phyloP scores from a whole-genome alignment of 2,113 vertebrate genomes.

The Daboia siamensis region DNA sequence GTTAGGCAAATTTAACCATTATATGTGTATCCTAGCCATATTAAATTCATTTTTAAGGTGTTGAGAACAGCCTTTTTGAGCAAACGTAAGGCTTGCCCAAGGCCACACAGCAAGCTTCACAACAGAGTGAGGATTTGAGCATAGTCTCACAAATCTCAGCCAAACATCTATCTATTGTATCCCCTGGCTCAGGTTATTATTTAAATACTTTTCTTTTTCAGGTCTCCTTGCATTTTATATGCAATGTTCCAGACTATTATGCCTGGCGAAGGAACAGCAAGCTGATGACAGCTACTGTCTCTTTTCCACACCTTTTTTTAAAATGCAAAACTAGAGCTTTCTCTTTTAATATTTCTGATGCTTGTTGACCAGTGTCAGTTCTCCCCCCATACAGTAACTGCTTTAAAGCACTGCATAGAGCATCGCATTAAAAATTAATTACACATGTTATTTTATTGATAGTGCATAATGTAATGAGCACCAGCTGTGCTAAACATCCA shows the following conservation, averaged over 20 bases:
- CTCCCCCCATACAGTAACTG: slow-evolving; percentile 71
- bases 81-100: neutral
- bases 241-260: slow-evolving; percentile 48
- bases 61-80: neutral
- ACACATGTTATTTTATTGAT: slow-evolving; percentile 92
- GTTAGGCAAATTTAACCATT: slow-evolving; percentile 23
- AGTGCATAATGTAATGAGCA: slow-evolving; percentile 88
- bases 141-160: neutral
- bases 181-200: slow-evolving; percentile 6
- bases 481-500: slow-evolving; percentile 90
- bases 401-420: slow-evolving; percentile 78
- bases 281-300: slow-evolving; percentile 46
- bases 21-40: slow-evolving; percentile 25
- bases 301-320: slow-evolving; percentile 44
- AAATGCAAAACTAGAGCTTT: slow-evolving; percentile 60
- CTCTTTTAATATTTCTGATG: slow-evolving; percentile 66
- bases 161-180: neutral
- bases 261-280: slow-evolving; percentile 39
- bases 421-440: slow-evolving; percentile 90
- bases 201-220: slow-evolving; percentile 5
- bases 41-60: neutral
- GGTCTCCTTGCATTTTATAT: slow-evolving; percentile 51
- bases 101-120: neutral
- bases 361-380: slow-evolving; percentile 63
- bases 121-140: neutral